A percentile compares a stretch with the other conserved stretches of the same genome.
Conservation (phyloP, 1,140 invertebrate genomes). For the Cyphomyrmex costatus region DNA sequence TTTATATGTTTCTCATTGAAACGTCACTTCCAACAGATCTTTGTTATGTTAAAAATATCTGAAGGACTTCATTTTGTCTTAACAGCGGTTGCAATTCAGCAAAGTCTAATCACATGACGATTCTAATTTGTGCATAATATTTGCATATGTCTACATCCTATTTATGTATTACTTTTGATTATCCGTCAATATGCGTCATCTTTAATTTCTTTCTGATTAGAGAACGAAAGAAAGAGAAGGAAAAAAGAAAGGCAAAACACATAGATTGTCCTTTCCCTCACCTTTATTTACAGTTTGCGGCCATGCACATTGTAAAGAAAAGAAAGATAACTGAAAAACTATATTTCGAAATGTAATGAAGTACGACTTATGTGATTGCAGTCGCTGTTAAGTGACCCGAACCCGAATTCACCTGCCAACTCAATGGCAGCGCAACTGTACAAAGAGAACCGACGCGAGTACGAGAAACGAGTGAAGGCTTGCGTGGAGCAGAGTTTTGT, state of each 20-base stretch:
- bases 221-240: neutral
- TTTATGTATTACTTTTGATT: slow-evolving; percentile 59
- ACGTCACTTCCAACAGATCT: neutral
- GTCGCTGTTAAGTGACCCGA: slow-evolving; percentile 98
- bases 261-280: slow-evolving; percentile 9
- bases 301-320: slow-evolving; percentile 59
- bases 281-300: slow-evolving; percentile 53
- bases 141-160: slow-evolving; percentile 48
- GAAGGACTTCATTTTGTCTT: slow-evolving; percentile 78
- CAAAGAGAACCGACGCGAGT: slow-evolving; percentile 97
- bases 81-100: slow-evolving; percentile 87
- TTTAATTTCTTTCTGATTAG: slow-evolving; percentile 4
- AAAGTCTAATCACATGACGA: slow-evolving; percentile 79
- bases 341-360: slow-evolving; percentile 70
- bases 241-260: neutral
- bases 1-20: slow-evolving; percentile 1
- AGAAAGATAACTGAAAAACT: neutral
- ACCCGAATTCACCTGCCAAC: slow-evolving; percentile 98
- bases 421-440: slow-evolving; percentile 98
- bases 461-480: slow-evolving; percentile 98
- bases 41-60: slow-evolving; percentile 28
- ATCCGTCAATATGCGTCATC: slow-evolving; percentile 1
- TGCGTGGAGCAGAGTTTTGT: slow-evolving; percentile 98
- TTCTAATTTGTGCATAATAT: slow-evolving; percentile 41
- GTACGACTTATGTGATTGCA: slow-evolving; percentile 88